Percentiles rank a stretch among this genome's conserved stretches.
phyloP scores from a whole-genome alignment of 2,113 vertebrate species.

The Mormyrus lacerda region DNA sequence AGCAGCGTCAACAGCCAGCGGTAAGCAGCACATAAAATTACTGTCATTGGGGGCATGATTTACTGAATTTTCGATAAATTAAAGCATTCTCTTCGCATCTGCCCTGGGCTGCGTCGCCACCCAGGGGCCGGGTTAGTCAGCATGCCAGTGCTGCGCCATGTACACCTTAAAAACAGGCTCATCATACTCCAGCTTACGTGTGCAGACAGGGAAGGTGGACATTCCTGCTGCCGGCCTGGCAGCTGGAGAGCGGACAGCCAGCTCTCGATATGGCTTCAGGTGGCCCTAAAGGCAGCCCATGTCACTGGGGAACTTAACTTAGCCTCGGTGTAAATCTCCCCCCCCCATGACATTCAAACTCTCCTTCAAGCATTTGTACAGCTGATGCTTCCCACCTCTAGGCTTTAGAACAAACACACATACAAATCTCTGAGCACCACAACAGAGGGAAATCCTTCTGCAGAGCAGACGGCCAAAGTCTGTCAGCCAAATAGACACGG shows the following conservation, averaged over 20 bases:
- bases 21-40: not conserved
- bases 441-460: not conserved
- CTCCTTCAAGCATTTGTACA: not conserved
- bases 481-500: not conserved
- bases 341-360: constrained; percentile 9
- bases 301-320: not conserved
- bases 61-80: not conserved
- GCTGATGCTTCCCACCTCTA: not conserved
- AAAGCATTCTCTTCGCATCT: not conserved
- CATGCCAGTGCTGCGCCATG: not conserved
- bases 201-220: not conserved
- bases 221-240: not conserved
- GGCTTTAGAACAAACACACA: not conserved
- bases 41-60: not conserved
- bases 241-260: not conserved
- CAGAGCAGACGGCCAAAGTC: not conserved
- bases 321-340: not conserved
- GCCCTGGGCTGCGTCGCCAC: not conserved
- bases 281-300: not conserved
- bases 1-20: not conserved
- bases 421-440: not conserved
- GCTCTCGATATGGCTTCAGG: not conserved
- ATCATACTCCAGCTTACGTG: not conserved
- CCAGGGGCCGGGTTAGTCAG: not conserved
- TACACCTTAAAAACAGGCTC: not conserved